These are phyloP conservation scores for Microctenopoma lineatum DNA, from an alignment of 2,797 vertebrate genomes.

Conservation along the genomic window DNA sequence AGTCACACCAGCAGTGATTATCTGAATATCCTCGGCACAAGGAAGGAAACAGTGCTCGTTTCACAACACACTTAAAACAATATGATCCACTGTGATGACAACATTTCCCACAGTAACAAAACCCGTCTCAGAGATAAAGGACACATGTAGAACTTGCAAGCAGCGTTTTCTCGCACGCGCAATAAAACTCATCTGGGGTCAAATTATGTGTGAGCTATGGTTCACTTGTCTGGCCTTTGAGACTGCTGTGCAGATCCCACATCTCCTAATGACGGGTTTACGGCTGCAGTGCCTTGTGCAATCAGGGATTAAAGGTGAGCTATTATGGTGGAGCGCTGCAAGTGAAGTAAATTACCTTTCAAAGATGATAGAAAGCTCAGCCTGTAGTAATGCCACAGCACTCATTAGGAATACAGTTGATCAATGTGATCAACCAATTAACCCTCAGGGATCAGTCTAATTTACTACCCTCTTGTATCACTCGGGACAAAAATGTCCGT, in stretches of 20 bases:
- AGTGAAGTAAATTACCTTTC: constrained; percentile 22
- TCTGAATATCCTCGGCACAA: constrained; percentile 12
- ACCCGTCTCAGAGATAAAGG: neutral
- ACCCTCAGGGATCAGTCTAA: too few species aligned
- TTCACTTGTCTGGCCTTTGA: constrained; percentile 34
- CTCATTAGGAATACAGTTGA: too few species aligned
- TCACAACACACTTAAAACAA: constrained; percentile 14
- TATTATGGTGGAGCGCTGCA: constrained; percentile 25
- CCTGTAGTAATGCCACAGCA: too few species aligned
- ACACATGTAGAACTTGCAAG: neutral
- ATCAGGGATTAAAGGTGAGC: constrained; percentile 24
- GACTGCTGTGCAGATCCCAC: constrained; percentile 11
- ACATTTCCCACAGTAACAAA: constrained; percentile 30
- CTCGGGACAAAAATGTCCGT: too few species aligned
- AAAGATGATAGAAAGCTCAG: constrained; percentile 10
- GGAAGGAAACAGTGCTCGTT: constrained; percentile 21
- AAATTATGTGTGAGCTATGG: constrained; percentile 5
- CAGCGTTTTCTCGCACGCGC: neutral
- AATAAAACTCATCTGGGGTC: constrained; percentile 24
- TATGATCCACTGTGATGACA: constrained; percentile 1
- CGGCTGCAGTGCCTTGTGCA: constrained; percentile 24
- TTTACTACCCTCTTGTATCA: too few species aligned
- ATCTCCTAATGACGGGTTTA: constrained; percentile 45
- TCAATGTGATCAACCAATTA: too few species aligned
- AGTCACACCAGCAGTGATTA: constrained; percentile 30